phyloP scores from a whole-genome alignment of 2,888 invertebrate species.

The Homarus gammarus region DNA sequence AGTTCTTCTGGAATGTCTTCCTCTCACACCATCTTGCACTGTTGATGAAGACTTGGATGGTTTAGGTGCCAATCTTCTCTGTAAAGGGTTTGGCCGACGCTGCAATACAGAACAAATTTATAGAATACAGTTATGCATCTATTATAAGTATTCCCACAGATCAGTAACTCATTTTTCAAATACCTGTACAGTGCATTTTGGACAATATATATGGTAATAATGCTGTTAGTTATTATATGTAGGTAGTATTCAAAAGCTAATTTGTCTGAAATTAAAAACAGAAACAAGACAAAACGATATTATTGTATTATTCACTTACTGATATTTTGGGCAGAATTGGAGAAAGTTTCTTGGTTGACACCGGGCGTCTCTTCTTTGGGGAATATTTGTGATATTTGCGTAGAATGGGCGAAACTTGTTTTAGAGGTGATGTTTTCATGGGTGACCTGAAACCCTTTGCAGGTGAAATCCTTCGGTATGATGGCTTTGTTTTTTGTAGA shows the following conservation, averaged over 20 bases:
- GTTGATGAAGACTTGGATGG: not conserved
- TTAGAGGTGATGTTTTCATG: slow-evolving; percentile 59
- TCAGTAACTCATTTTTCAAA: too few species aligned
- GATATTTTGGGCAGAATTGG: slow-evolving; percentile 62
- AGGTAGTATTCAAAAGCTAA: too few species aligned
- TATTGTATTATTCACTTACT: not conserved
- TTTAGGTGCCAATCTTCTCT: slow-evolving; percentile 42
- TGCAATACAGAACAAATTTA: not conserved
- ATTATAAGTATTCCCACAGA: too few species aligned
- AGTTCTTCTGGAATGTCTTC: not conserved
- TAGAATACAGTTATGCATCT: too few species aligned
- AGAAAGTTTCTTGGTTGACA: slow-evolving; percentile 29
- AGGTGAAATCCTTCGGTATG: slow-evolving; percentile 52
- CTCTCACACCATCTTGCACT: not conserved
- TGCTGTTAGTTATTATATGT: not conserved
- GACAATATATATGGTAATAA: too few species aligned
- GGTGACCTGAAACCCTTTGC: slow-evolving; percentile 44
- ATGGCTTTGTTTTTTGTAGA: slow-evolving; percentile 16
- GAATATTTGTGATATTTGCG: slow-evolving; percentile 61
- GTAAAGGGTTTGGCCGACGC: not conserved
- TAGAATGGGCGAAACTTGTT: slow-evolving; percentile 63
- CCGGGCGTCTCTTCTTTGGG: slow-evolving; percentile 43
- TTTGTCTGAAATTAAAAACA: not conserved
- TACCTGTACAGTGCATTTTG: too few species aligned
- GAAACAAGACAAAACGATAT: not conserved